Evolutionary conservation across 30 jellyfish, hydroid and myxozoan species (phyloP).

Genomic region (Thelohanellus kitauei): DNA sequence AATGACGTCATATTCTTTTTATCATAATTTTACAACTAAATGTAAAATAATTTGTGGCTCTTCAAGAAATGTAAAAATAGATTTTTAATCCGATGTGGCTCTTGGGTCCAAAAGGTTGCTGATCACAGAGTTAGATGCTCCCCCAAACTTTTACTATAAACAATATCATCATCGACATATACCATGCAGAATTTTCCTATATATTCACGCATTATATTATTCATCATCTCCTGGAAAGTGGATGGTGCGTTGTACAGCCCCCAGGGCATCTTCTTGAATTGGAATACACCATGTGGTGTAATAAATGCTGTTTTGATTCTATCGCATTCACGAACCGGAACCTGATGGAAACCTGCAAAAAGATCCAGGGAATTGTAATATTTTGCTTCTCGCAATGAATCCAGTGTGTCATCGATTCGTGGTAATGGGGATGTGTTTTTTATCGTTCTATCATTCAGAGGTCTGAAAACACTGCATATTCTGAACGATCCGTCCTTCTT

Average conservation of each 20-base stretch:
- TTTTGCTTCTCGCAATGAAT: slow-evolving; percentile 7
- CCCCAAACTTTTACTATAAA: slow-evolving; percentile 1
- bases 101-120: no score
- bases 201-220: slow-evolving; percentile 10
- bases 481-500: slow-evolving; percentile 18
- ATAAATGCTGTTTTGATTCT: no score
- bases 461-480: slow-evolving; percentile 9
- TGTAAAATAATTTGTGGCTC: no score
- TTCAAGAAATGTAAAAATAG: no score
- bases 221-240: no score
- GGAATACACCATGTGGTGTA: no score
- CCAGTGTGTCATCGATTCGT: slow-evolving; percentile 9
- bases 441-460: slow-evolving; percentile 5
- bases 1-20: no score
- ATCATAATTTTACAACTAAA: no score
- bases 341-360: slow-evolving; percentile 12
- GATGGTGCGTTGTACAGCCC: no score
- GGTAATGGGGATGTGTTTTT: slow-evolving; percentile 19
- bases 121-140: slow-evolving; percentile 8
- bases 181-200: slow-evolving; percentile 12
- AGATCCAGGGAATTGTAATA: slow-evolving; percentile 7
- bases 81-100: no score
- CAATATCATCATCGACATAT: slow-evolving; percentile 16
- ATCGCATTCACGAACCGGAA: slow-evolving; percentile 5
- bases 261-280: no score